Base-by-base conservation (phyloP, 2,113 vertebrate species). In the Casuarius casuarius region DNA sequence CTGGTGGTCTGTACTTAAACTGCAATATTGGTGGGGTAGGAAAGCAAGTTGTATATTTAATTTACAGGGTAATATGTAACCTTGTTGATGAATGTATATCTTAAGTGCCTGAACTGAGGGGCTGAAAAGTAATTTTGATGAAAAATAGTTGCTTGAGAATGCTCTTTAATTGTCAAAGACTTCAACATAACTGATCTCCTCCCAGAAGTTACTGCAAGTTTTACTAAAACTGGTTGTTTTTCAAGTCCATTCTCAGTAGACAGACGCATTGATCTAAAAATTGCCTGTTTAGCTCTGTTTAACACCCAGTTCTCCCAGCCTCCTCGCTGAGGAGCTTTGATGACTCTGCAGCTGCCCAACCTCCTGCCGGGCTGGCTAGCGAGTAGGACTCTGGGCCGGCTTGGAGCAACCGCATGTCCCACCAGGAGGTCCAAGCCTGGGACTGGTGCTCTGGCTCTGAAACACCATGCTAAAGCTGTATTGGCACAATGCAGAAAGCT, bases 71-170 rank as follows among this genome's bases (percentile, higher is more conserved):
- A 31, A 14, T 76, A 0, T 18, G 46, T 62, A 56, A 56, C 52
- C 31, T 73, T 71, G 56, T 56, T 81, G 88, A 86, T 59, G 65
- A 82, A n/a, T 1, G 0, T 52, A 8, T 67, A 46, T 70, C 28
- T 86, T 59, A 20, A 0, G 0, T 65, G 72, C 40, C 51, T 44
- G 72, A 80, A 54, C 2, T 33, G 88, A 93, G 85, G 63, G 51
- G 33, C 82, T 96, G 93, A 49, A 83, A 94, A 86, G 85, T 58
- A 90, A 95, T 88, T 88, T 42, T 54, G 68, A 38, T 93, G 82
- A 92, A 86, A 96, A 92, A 93, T 56, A 66, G 83, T 62, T 84
- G 68, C 59, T 88, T 25, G 67, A 35, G 74, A 83, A 85, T 38
- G 71, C 67, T 91, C 61, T 86, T 91, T 94, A 89, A 85, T 92